Evolutionary conservation across 37 sponge, comb jelly and placozoan genomes (phyloP), one percentile per base, ranked within the genome.

Genomic region (Chondrilla cf. caribensis): DNA sequence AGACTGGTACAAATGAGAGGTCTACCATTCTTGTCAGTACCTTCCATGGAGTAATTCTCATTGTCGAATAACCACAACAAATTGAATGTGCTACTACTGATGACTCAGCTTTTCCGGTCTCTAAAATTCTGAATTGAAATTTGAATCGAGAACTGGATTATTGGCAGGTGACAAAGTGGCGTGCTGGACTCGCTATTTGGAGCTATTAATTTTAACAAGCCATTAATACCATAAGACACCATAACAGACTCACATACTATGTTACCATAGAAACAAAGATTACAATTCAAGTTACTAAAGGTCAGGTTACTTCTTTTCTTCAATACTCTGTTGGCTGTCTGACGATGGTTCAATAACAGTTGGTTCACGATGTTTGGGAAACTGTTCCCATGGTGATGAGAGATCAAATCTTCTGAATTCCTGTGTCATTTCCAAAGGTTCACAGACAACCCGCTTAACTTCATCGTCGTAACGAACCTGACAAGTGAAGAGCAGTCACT

Each of bases 391-490:
- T 15, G 97, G 89, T 3, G 95, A 86, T 3, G 91, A 83, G 38
- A 99, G 80, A 33, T 99, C 99, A 86, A 99, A 99, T 70, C 86
- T 88, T 19, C 99, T 84, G 85, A 92, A 99, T 70, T 99, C 99
- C 57, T 99, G 99, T 38, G 97, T 88, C 84, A 99, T 78, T 72
- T 99, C 99, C 14, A 99, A 33, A 19, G 99, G 99, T 55, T 99
- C 99, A 81, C 92, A 93, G 31, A 99, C 99, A 0, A 99, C 95
- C 31, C 99, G 77, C 81, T 92, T 91, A 51, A 86, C 76, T 60
- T 99, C 99, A 87, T 94, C 96, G 80, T 99, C 99, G 39, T 99
- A 99, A n/a, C 99, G 83, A 31, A 97, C 92, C 98, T 97, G 60
- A 6, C 25, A n/a, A 26, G 29, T 11, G 71, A 3, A 54, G 70